Evolutionary conservation across 2,113 vertebrate species (phyloP), one percentile per base, ranked within the genome.

Genomic region (Melanocharis versteri): DNA sequence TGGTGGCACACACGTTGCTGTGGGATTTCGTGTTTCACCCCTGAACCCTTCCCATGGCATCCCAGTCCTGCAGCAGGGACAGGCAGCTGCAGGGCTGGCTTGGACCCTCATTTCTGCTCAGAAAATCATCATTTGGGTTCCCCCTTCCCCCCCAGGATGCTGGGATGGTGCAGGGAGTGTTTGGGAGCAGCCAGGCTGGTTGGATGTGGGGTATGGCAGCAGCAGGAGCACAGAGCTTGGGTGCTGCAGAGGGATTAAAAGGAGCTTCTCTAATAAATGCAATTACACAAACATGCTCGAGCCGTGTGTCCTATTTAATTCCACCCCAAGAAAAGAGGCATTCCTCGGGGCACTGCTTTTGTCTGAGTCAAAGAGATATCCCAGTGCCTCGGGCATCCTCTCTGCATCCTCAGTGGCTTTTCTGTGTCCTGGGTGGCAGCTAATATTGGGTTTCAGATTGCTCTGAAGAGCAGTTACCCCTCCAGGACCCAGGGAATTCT

Each of bases 341-440:
- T 90, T 96, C 92, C 93, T 93, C 79, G 8, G 79, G 92, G 94
- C 35, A 16, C 84, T 77, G 82, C 96, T 85, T 87, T 94, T 88
- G 84, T 89, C 70, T 83, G 82, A 61, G 40, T 42, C 70, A 61
- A 40, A 83, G 77, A 89, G 81, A 93, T 33, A 82, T 3, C 75
- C 87, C 39, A 39, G 66, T 47, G 94, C 96, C 90, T 80, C 54
- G 0, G 90, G 92, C 87, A 2, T 80, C 78, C 60, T 65, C 87
- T 68, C 78, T 61, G 70, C 5, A 72, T 50, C 84, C 95, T 31
- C 35, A 54, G 66, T n/a, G 56, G 33, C 64, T 89, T 57, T 50
- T n/a, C 83, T 64, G 28, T 92, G 87, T 84, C 57, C 48, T 57
- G 57, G 81, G 81, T 94, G 94, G 84, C 75, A 65, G 10, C 71